These are phyloP conservation scores for Apteryx owenii DNA, from an alignment of 2,113 vertebrate species.

Conservation along the genomic window DNA sequence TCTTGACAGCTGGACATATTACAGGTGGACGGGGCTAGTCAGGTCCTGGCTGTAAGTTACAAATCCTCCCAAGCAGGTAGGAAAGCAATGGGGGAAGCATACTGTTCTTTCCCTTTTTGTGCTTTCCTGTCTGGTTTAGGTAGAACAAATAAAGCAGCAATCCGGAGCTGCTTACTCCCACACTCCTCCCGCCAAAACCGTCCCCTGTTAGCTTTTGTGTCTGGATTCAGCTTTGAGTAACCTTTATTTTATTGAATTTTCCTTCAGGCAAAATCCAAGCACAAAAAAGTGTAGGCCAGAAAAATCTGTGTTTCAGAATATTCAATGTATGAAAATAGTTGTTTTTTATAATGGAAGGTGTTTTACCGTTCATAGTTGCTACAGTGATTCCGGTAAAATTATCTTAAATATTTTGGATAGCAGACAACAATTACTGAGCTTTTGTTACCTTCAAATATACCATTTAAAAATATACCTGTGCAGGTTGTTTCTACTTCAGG, in stretches of 20 bases:
- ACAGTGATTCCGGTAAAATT: neutral
- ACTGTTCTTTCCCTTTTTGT: neutral
- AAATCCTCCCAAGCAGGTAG: neutral
- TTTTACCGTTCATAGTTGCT: neutral
- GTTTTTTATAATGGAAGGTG: neutral
- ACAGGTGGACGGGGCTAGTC: neutral
- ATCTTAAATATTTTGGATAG: neutral
- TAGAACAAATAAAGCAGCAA: neutral
- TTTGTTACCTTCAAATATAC: neutral
- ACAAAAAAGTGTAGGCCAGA: neutral
- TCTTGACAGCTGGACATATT: neutral
- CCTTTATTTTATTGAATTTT: neutral
- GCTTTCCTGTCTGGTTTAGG: neutral
- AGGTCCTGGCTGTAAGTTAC: neutral
- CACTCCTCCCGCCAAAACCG: neutral
- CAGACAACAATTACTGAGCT: neutral
- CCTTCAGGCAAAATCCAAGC: neutral
- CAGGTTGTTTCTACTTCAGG: neutral
- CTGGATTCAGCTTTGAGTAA: neutral
- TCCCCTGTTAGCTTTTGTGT: neutral
- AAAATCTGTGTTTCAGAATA: slow-evolving; percentile 1
- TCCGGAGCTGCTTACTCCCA: neutral
- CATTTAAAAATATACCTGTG: neutral
- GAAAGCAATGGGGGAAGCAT: neutral
- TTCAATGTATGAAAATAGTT: neutral